phyloP scores from a whole-genome alignment of 2,797 vertebrate genomes.

The Molossus alvarezi region DNA sequence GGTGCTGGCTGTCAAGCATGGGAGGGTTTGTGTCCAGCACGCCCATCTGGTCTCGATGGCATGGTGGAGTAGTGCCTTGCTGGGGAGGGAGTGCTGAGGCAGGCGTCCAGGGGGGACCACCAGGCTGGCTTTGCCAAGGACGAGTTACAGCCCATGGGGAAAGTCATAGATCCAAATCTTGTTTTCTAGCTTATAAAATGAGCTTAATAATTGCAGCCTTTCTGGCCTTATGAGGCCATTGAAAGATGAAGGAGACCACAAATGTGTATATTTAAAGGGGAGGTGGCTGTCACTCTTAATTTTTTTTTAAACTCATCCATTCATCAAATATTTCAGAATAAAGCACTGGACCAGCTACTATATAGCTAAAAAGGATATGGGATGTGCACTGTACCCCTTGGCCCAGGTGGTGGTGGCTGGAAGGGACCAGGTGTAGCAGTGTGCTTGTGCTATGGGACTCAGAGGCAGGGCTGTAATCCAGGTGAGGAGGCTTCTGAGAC shows the following conservation, averaged over 20 bases:
- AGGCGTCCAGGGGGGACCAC: not conserved
- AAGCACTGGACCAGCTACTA: not conserved
- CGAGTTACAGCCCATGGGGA: not conserved
- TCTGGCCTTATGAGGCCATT: not conserved
- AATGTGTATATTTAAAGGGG: constrained; percentile 54
- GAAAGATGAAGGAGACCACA: constrained; percentile 33
- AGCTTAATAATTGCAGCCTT: constrained; percentile 14
- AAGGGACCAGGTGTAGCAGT: not conserved
- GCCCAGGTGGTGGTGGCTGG: too few relatives aligned
- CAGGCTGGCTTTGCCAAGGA: not conserved
- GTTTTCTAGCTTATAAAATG: not conserved
- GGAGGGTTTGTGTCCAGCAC: not conserved
- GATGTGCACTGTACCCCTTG: too few relatives aligned
- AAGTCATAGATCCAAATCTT: constrained; percentile 2
- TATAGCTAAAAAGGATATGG: not conserved
- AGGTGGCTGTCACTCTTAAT: constrained; percentile 49
- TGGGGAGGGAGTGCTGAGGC: not conserved
- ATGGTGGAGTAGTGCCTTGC: not conserved
- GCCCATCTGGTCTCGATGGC: not conserved
- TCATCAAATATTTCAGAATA: not conserved
- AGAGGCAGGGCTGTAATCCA: not conserved
- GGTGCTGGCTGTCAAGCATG: not conserved
- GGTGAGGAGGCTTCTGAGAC: not conserved
- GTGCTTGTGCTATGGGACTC: not conserved
- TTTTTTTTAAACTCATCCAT: constrained; percentile 33